Percentiles rank a stretch among this genome's conserved stretches.
Evolutionary conservation across 2,113 vertebrate genomes (phyloP).

Genomic region (Thalassarche chlororhynchos): DNA sequence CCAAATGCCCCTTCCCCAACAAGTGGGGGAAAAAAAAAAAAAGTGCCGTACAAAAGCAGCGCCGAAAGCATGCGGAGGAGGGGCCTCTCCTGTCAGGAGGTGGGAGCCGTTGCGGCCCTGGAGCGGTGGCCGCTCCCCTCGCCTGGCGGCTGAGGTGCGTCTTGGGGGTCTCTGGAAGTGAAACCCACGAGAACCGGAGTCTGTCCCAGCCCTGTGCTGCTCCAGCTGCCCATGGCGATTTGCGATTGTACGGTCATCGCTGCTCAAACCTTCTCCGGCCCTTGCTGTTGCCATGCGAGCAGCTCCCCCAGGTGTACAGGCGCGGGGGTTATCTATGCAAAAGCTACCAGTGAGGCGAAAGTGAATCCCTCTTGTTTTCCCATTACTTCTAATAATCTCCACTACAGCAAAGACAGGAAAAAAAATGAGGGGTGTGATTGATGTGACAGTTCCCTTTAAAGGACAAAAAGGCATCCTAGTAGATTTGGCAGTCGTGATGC

Average conservation of each 20-base stretch:
- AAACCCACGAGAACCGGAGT: fast-evolving
- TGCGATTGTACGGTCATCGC: fast-evolving
- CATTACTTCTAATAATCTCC: background rate
- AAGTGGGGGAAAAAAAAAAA: too few relatives aligned
- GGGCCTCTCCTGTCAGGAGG: background rate
- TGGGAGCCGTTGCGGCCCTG: background rate
- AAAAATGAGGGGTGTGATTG: background rate
- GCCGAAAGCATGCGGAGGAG: background rate
- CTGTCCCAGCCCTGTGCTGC: background rate
- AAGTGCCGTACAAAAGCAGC: background rate
- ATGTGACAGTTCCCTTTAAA: background rate
- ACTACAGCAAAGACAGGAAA: background rate
- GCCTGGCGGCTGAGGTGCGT: background rate
- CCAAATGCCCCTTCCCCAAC: background rate
- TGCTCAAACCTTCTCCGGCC: background rate
- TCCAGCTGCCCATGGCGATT: too few relatives aligned
- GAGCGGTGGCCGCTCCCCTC: background rate
- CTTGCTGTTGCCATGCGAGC: background rate
- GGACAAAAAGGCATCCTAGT: background rate
- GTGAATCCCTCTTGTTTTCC: background rate
- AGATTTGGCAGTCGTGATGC: background rate
- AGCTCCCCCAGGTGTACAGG: background rate
- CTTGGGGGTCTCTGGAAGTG: background rate
- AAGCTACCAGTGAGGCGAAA: background rate
- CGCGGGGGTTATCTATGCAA: fast-evolving